These are phyloP conservation scores for Gobiocypris rarus DNA, from an alignment of 2,113 vertebrate genomes.

Conservation along the genomic window DNA sequence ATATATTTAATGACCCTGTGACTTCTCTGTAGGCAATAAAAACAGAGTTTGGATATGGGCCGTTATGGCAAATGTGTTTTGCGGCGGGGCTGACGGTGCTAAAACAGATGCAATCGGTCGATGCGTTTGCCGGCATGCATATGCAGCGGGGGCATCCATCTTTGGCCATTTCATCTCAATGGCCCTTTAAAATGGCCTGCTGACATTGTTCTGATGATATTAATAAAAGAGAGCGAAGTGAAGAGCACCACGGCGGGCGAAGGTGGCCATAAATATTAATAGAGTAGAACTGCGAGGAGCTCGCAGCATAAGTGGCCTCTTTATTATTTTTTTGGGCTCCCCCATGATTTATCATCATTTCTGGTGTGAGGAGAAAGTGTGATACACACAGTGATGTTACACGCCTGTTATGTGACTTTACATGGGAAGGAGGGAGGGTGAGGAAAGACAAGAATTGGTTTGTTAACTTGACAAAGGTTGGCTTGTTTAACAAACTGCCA, in stretches of 20 bases:
- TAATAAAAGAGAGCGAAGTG: constrained; percentile 70
- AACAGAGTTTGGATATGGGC: constrained; percentile 40
- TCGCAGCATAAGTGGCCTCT: constrained; percentile 31
- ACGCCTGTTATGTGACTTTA: background rate
- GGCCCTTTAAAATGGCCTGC: constrained; percentile 66
- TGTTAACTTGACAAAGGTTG: background rate
- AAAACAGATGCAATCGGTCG: constrained; percentile 36
- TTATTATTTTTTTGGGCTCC: constrained; percentile 44
- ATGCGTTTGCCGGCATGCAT: constrained; percentile 29
- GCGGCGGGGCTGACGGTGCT: constrained; percentile 42
- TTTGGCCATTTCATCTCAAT: constrained; percentile 55
- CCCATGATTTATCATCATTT: constrained; percentile 26
- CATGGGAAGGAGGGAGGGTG: background rate
- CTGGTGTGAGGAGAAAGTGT: constrained; percentile 26
- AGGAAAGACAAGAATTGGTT: background rate
- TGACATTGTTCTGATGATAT: constrained; percentile 75
- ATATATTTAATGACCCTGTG: constrained; percentile 45
- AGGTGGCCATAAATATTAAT: constrained; percentile 74
- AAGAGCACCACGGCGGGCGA: constrained; percentile 64
- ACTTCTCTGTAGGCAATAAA: constrained; percentile 46
- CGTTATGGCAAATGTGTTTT: constrained; percentile 29
- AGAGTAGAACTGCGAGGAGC: constrained; percentile 43
- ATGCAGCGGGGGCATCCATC: constrained; percentile 39
- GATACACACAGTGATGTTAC: background rate
- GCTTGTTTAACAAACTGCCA: background rate